Evolutionary conservation across 2,113 vertebrate species (phyloP), one percentile per base, ranked within the genome.

Genomic region (Etia nguti): DNA sequence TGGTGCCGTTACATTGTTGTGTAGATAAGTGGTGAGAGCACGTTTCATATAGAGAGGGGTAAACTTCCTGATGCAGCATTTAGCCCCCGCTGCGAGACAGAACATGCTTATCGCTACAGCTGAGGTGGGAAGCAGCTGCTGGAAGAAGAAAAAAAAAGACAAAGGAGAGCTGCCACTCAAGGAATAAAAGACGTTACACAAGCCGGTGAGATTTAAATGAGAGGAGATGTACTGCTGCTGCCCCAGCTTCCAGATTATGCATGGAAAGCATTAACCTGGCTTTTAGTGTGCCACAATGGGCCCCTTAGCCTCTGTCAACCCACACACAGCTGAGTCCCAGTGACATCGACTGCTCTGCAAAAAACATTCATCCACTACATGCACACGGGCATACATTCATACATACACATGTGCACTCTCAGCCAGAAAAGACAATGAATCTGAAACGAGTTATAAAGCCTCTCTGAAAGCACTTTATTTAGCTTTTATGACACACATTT

Each of bases 231-330:
- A 62, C 84, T 43, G 34, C 80, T 55, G 75, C 89, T 89, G 79
- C 85, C 83, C 83, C 83, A 16, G 79, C 88, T 93, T 92, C 90
- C 90, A 92, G 86, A 91, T 93, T 91, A 92, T 91, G 93, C 93
- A 86, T 75, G 79, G 90, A 55, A 92, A 90, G 94, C 90, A 93
- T 94, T 93, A 95, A 94, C 91, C 88, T 91, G 88, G 89, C 92
- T 95, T 93, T 95, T 94, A 93, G 84, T 43, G 85, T 68, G 89
- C 56, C 84, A 88, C 91, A 93, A 90, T 86, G 86, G 84, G 86
- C 31, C 91, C 88, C 73, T 90, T 85, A 87, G 89, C 90, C 85
- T 80, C 81, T 83, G 90, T 89, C 92, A 93, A 73, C 87, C 88
- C 90, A 88, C 93, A 92, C 86, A 88, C 83, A 85, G 84, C 81